Conservation (phyloP, 2,888 invertebrate genomes). For the Sarcophaga variegata region DNA sequence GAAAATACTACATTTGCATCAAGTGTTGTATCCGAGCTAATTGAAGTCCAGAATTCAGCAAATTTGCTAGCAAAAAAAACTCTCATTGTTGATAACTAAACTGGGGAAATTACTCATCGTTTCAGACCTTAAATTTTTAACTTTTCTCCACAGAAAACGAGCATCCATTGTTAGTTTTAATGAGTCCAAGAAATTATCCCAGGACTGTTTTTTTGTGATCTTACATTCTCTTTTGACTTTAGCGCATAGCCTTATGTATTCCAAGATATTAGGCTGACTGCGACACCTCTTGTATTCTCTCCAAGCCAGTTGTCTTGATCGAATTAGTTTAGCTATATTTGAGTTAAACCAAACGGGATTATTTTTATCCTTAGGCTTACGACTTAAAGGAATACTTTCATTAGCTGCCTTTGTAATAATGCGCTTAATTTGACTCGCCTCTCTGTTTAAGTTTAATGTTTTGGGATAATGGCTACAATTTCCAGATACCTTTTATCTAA, state of each 20-base stretch:
- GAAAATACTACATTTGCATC: background rate
- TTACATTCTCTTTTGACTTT: background rate
- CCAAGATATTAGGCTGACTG: background rate
- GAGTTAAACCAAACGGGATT: background rate
- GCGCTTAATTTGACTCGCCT: background rate
- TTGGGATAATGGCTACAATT: background rate
- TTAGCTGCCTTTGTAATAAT: conserved; percentile 2
- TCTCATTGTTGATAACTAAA: background rate
- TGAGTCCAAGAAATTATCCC: no score
- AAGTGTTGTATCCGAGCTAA: conserved; percentile 16
- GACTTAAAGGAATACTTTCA: conserved; percentile 6
- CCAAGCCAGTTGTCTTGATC: background rate
- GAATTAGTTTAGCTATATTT: background rate
- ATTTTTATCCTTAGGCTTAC: background rate
- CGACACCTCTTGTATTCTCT: background rate
- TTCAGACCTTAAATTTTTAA: background rate
- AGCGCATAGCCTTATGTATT: background rate
- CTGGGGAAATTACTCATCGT: background rate
- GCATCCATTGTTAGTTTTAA: no score
- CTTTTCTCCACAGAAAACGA: no score
- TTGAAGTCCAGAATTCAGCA: conserved; percentile 6
- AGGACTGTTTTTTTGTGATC: no score
- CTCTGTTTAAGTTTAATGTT: background rate
- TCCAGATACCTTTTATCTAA: background rate
- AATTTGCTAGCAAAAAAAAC: background rate